Conservation (phyloP, 2,113 vertebrate species). For the Tachuris rubrigastra region DNA sequence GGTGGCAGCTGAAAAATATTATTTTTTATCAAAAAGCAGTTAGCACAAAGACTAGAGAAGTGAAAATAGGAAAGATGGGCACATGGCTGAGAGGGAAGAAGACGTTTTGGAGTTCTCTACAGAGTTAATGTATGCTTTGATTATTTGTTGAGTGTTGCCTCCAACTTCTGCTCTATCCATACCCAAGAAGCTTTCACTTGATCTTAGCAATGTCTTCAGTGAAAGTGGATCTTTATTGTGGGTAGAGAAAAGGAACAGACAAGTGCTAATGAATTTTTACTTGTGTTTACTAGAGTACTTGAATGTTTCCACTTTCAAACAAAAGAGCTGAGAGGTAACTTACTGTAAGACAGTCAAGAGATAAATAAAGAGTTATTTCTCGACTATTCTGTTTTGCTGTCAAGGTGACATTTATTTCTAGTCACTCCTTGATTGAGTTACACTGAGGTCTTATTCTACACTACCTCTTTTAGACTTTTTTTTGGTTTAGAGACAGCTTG, state of each 20-base stretch:
- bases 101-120: neutral
- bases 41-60: neutral
- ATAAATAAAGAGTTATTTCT: neutral
- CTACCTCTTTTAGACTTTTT: neutral
- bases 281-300: neutral
- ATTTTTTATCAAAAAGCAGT: neutral
- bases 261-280: neutral
- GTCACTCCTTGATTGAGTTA: neutral
- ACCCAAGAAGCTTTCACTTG: neutral
- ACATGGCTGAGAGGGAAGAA: neutral
- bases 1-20: neutral
- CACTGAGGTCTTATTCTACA: neutral
- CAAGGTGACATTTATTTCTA: neutral
- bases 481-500: neutral
- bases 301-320: neutral
- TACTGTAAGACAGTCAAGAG: neutral
- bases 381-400: neutral
- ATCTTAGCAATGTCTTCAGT: neutral
- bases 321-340: neutral
- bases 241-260: neutral
- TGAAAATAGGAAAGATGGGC: neutral
- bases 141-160: neutral
- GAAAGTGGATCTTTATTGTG: neutral
- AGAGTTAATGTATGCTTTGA: neutral
- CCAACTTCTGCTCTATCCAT: neutral